Conservation (phyloP, 1,140 invertebrate species). For the Zaprionus capensis region DNA sequence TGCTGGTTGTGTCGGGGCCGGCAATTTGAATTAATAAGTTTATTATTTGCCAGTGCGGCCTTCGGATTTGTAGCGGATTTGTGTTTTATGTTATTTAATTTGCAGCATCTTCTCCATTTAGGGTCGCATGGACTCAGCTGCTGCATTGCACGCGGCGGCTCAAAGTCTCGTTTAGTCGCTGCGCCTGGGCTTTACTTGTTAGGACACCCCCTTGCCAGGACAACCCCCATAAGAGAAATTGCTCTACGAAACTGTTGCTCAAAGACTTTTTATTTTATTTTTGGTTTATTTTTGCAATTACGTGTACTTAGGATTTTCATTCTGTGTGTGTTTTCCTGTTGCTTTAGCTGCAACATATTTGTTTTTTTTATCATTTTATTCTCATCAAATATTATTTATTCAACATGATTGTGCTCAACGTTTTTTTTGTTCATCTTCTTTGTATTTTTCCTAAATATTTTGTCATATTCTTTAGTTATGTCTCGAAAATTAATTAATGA, state of each 20-base stretch:
- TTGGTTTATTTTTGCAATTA: constrained; percentile 47
- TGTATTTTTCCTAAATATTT: constrained; percentile 20
- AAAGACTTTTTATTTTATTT: constrained; percentile 38
- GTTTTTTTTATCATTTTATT: constrained; percentile 19
- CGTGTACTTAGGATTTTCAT: constrained; percentile 54
- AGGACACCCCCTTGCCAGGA: background rate
- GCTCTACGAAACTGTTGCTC: background rate
- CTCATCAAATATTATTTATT: constrained; percentile 53
- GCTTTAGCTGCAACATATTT: constrained; percentile 46
- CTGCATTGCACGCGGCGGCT: constrained; percentile 55
- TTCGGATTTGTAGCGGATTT: constrained; percentile 62
- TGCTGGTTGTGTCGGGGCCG: constrained; percentile 25
- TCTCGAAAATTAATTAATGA: constrained; percentile 38
- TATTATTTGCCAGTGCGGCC: constrained; percentile 63
- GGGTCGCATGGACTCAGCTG: constrained; percentile 54
- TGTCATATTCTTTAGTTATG: constrained; percentile 13
- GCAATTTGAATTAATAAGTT: constrained; percentile 75
- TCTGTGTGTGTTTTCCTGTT: constrained; percentile 28
- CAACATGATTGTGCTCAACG: constrained; percentile 80
- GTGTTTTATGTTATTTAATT: constrained; percentile 77
- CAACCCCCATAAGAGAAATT: background rate
- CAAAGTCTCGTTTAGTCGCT: constrained; percentile 69
- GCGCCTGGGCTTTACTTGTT: constrained; percentile 25
- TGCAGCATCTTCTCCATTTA: constrained; percentile 32
- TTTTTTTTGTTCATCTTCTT: constrained; percentile 38